Evolutionary conservation across 1,140 invertebrate genomes (phyloP), one percentile per base, ranked within the genome.

Genomic region (Ericerus pela): DNA sequence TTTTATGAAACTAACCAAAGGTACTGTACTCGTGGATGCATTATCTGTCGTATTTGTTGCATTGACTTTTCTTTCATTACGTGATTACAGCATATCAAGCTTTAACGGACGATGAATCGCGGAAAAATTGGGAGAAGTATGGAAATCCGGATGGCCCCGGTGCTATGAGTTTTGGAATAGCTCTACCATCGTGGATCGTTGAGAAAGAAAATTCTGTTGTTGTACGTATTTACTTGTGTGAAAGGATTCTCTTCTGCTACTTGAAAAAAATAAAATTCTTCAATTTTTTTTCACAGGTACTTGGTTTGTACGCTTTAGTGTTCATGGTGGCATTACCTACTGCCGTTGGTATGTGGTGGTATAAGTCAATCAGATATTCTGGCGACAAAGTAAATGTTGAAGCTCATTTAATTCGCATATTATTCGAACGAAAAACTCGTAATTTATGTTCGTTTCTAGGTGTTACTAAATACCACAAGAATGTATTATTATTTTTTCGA

Each of bases 81-180:
- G 5, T 60, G 63, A 62, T 64, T 66, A 64, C 62, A 79, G 77
- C 77, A 55, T 80, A 79, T 61, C 73, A 84, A 76, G 90, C 84
- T 58, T 79, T 85, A 57, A 99, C 96, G 33, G 93, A 99, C 75
- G 93, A 97, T 64, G 91, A 96, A 71, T 86, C 95, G 6, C 79
- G 88, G 62, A 84, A 85, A 69, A 99, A 99, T 73, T 99, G 93
- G 89, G 90, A 97, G 68, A 90, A 93, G 69, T 96, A 97, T 79
- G 96, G 96, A 31, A 98, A 99, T 77, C 96, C 96, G 12, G 96
- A 99, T 80, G 96, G 96, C 4, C 96, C 96, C 28, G 93, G 92
- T 61, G 93, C 92, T 20, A 97, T 94, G 80, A 92, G 88, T 63
- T 98, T 99, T 79, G 96, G 96, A 60, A 99, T 99, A 69, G 96